A percentile compares a stretch with the other conserved stretches of the same genome.
Evolutionary conservation across 2,113 vertebrate genomes (phyloP).

Genomic region (chimpanzee (Pan troglodytes)): NHGRI_mPanTro3-v2.1_pri NC_072408.2:22556501-22557000

Average conservation of each 20-base stretch:
- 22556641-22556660: background rate
- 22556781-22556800: background rate
- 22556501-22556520: no score
- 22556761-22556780: background rate
- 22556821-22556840: background rate
- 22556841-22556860: slow-evolving; percentile 6
- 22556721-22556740: background rate
- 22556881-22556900: background rate
- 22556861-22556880: background rate
- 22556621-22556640: background rate
- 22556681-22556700: background rate
- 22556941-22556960: background rate
- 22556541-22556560: no score
- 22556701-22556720: background rate
- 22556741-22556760: background rate
- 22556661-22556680: background rate
- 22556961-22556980: background rate
- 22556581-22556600: slow-evolving; percentile 10
- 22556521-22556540: no score
- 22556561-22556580: background rate
- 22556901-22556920: background rate
- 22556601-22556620: slow-evolving; percentile 16
- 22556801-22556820: background rate
- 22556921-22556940: background rate
- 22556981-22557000: background rate